Base-by-base conservation (phyloP, 2,888 invertebrate species). In the Brachycybe producta region DNA sequence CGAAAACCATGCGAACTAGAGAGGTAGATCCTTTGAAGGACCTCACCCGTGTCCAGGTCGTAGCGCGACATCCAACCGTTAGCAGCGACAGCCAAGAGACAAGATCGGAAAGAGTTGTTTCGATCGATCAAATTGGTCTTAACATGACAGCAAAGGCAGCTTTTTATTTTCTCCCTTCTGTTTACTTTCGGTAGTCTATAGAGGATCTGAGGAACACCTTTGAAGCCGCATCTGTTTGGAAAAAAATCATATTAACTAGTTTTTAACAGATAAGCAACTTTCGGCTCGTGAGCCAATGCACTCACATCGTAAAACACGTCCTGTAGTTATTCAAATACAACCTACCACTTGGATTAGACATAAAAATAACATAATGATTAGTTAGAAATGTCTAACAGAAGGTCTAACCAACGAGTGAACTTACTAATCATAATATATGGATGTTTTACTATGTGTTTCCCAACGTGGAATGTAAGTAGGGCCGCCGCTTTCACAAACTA, bases 261-360 rank as follows among this genome's bases (percentile, higher is more conserved):
- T 5, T 23, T 13, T 24, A 4, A 24, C 26, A 41, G 26, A 23
- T 13, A 41, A 41, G 24, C 2, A 24, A 7, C 21, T n/a, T 40
- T 21, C 4, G 2, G 15, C 26, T 11, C 24, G 28, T 8, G 11
- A 40, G 26, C n/a, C 17, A 24, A 27, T 42, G 8, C 42, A 42
- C 42, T 42, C 28, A 42, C 42, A 42, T 26, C 4, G 42, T 42
- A 42, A 27, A 42, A 27, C 42, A 42, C 19, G 42, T 42, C 11
- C 42, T 26, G 28, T 42, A 42, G 26, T 42, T 42, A 11, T 42
- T 28, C 26, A 42, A 42, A 42, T 42, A 42, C 3, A 42, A 24
- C 17, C 28, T 42, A 27, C 7, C n/a, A 27, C 42, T 42, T 26
- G 2, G 28, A 42, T 11, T 26, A 15, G 19, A n/a, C n/a, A n/a